A percentile compares a stretch with the other conserved stretches of the same genome.
Evolutionary conservation across 2,113 vertebrate species (phyloP).

Genomic region (Orycteropus afer): DNA sequence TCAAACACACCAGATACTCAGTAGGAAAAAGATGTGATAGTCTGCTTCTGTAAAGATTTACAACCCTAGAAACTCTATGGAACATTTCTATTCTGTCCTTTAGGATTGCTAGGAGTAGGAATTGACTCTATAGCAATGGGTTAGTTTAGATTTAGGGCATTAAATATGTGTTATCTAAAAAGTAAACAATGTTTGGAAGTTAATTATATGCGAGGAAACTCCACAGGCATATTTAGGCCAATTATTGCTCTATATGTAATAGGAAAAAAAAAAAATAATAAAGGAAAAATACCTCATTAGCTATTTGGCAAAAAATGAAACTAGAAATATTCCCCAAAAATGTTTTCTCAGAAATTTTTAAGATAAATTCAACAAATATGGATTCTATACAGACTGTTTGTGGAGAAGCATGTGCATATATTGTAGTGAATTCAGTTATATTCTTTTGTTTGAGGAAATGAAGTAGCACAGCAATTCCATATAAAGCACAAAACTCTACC

Average conservation of each 20-base stretch:
- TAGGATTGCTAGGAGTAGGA: no score
- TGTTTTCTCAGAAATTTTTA: conserved; percentile 40
- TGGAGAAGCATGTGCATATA: background rate
- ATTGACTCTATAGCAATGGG: background rate
- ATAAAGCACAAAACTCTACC: background rate
- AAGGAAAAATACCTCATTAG: background rate
- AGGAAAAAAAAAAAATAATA: background rate
- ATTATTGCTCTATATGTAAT: conserved; percentile 34
- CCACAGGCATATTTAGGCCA: conserved; percentile 13
- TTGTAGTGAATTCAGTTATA: background rate
- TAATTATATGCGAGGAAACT: conserved; percentile 55
- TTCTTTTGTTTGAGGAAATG: conserved; percentile 9
- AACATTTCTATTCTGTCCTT: background rate
- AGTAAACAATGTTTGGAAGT: conserved; percentile 13
- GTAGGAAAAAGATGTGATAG: background rate
- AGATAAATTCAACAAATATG: background rate
- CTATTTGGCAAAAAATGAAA: conserved; percentile 14
- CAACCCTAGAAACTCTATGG: background rate
- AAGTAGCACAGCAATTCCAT: background rate
- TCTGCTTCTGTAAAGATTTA: background rate
- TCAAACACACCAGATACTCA: background rate
- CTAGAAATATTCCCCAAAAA: background rate
- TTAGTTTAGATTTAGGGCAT: conserved; percentile 39
- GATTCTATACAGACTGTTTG: background rate
- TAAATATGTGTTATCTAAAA: conserved; percentile 33